Percentiles rank a stretch among this genome's conserved stretches.
Evolutionary conservation across 1,140 invertebrate species (phyloP).

Genomic region (Archegozetes longisetosus): DNA sequence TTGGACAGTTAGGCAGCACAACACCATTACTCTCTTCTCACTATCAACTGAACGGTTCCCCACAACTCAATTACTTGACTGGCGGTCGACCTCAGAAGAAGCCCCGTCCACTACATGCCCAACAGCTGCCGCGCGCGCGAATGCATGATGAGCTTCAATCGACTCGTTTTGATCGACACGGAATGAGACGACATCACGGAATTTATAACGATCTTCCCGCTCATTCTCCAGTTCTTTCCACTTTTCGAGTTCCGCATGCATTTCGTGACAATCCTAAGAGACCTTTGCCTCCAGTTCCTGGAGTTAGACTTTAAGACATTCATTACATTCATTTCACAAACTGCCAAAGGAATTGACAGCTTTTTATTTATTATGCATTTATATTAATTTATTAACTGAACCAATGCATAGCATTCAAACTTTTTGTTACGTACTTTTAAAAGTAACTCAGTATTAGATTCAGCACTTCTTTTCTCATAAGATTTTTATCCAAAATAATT

Average conservation of each 20-base stretch:
- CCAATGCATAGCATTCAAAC: too few relatives aligned
- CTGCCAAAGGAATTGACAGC: too few relatives aligned
- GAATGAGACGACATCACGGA: background rate
- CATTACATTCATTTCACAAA: too few relatives aligned
- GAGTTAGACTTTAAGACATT: background rate
- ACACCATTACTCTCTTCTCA: conserved; percentile 13
- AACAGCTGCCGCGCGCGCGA: background rate
- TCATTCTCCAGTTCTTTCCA: conserved; percentile 4
- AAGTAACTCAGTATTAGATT: too few relatives aligned
- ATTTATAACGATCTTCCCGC: conserved; percentile 5
- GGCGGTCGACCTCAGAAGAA: conserved; percentile 15
- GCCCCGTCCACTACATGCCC: background rate
- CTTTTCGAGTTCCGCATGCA: conserved; percentile 6
- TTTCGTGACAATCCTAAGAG: conserved; percentile 9
- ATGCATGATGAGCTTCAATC: background rate
- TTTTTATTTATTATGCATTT: too few relatives aligned
- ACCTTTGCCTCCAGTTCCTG: conserved; percentile 17
- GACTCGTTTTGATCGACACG: background rate
- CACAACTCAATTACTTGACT: conserved; percentile 6
- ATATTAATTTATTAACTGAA: too few relatives aligned
- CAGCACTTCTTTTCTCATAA: too few relatives aligned
- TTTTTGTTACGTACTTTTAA: too few relatives aligned
- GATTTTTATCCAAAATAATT: too few relatives aligned
- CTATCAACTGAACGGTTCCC: background rate
- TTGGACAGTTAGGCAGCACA: conserved; percentile 4